These are phyloP conservation scores for Nasonia longicornis DNA, from an alignment of 1,140 invertebrate species.

Conservation along the genomic window DNA sequence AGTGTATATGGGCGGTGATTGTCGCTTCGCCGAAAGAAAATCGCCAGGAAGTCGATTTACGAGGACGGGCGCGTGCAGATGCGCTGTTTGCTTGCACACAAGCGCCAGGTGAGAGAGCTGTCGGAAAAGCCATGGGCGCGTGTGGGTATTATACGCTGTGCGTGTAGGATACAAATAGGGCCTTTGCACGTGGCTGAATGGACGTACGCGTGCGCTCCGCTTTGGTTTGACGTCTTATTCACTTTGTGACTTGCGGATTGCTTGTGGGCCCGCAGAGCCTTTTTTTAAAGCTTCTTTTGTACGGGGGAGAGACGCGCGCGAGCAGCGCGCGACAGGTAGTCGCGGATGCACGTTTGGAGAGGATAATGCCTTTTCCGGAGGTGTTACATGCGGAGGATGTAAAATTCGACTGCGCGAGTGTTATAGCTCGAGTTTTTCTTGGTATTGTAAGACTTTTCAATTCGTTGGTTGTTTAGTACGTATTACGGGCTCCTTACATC, in stretches of 20 bases:
- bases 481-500: too few relatives aligned
- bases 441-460: not conserved
- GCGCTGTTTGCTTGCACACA: not conserved
- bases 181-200: not conserved
- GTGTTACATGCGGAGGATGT: not conserved
- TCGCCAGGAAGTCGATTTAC: conserved; percentile 37
- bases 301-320: too few relatives aligned
- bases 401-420: not conserved
- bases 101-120: conserved; percentile 20
- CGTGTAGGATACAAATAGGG: not conserved
- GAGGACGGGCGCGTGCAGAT: conserved; percentile 23
- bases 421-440: not conserved
- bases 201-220: not conserved
- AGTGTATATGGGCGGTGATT: too few relatives aligned
- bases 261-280: not conserved
- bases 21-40: conserved; percentile 21
- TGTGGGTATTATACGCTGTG: not conserved
- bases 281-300: not conserved
- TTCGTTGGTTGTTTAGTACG: too few relatives aligned
- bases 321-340: not conserved
- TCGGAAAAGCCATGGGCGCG: not conserved
- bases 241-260: conserved; percentile 28
- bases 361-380: conserved; percentile 17
- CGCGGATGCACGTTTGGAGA: not conserved
- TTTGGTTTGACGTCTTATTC: conserved; percentile 30